A percentile compares a stretch with the other conserved stretches of the same genome.
Conservation (phyloP, 2,888 invertebrate species). For the Eilema caniola region DNA sequence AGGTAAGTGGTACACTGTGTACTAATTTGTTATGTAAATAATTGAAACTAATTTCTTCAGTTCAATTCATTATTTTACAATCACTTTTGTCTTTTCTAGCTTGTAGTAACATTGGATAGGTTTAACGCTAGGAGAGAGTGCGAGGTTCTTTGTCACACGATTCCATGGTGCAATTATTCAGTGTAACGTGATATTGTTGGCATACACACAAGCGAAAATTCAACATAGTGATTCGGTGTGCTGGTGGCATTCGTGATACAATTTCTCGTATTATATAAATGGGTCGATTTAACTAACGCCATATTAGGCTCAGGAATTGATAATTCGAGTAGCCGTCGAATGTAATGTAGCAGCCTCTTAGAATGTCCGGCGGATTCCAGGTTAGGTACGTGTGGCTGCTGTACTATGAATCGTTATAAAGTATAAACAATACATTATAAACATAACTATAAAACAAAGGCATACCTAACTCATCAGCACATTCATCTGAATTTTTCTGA, state of each 20-base stretch:
- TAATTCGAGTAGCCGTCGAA: not conserved
- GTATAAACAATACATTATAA: not conserved
- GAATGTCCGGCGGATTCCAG: not conserved
- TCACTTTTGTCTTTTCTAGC: not conserved
- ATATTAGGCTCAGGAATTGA: too few relatives aligned
- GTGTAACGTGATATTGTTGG: constrained; percentile 1
- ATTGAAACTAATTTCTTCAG: not conserved
- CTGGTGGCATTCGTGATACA: not conserved
- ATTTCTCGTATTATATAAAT: not conserved
- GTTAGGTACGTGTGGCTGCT: not conserved
- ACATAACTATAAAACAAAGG: constrained; percentile 4
- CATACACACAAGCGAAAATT: not conserved
- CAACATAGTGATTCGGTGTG: not conserved
- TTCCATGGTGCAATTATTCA: not conserved
- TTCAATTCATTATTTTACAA: not conserved
- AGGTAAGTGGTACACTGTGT: too few relatives aligned
- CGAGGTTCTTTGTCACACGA: not conserved
- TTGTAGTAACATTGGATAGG: not conserved
- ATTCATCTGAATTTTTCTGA: not conserved
- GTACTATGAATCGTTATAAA: not conserved
- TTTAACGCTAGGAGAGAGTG: not conserved
- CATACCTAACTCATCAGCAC: not conserved
- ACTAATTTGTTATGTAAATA: too few relatives aligned
- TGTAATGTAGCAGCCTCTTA: not conserved
- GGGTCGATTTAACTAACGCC: not conserved